Conservation (phyloP, 2,797 vertebrate species). For the Myripristis jacobus region DNA sequence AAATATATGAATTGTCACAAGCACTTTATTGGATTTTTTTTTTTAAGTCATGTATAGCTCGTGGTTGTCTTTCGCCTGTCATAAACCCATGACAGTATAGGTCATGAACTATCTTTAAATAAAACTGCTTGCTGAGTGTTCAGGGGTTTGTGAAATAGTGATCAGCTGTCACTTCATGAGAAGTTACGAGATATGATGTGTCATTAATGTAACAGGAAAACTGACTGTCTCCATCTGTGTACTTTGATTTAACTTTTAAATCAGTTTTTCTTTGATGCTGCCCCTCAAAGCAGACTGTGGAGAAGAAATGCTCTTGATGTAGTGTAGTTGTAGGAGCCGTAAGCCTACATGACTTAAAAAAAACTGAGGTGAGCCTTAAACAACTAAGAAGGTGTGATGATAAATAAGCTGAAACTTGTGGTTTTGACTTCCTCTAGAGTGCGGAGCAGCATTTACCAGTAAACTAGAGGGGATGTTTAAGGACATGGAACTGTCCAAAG, state of each 20-base stretch:
- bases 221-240: no score
- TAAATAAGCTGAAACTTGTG: constrained; percentile 20
- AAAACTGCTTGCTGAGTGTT: no score
- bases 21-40: not conserved
- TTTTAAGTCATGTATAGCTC: no score
- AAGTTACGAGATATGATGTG: not conserved
- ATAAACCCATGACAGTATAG: not conserved
- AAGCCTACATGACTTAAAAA: not conserved
- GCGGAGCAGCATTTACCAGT: constrained; percentile 98
- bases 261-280: not conserved
- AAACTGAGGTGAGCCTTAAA: not conserved
- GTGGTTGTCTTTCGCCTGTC: not conserved
- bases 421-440: constrained; percentile 85
- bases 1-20: not conserved
- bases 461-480: constrained; percentile 99
- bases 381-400: not conserved
- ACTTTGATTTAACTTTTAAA: not conserved
- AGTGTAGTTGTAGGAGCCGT: not conserved
- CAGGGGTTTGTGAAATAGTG: not conserved
- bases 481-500: constrained; percentile 99
- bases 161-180: not conserved
- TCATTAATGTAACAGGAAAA: not conserved
- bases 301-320: not conserved
- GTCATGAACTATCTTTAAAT: no score
- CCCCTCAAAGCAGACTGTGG: not conserved